These are phyloP conservation scores for Xestobium rufovillosum DNA, from an alignment of 2,888 invertebrate species.

Conservation along the genomic window DNA sequence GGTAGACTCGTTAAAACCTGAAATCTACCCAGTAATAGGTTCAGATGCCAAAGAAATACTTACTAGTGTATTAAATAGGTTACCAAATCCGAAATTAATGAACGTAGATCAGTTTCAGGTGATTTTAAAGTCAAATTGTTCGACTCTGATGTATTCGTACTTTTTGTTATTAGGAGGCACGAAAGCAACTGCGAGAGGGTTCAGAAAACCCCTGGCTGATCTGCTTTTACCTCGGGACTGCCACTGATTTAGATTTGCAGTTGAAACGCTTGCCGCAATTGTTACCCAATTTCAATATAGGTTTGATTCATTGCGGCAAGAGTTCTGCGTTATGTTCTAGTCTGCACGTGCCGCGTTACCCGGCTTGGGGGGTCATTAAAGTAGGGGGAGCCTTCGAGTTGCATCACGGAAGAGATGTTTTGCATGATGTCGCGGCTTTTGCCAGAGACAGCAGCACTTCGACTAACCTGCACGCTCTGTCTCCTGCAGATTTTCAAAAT, in stretches of 20 bases:
- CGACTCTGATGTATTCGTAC: too few species aligned
- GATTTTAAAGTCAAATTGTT: too few species aligned
- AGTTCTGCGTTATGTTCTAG: slow-evolving; percentile 51
- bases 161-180: slow-evolving; percentile 25
- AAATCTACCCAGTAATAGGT: slow-evolving; percentile 32
- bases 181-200: slow-evolving; percentile 26
- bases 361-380: slow-evolving; percentile 69
- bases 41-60: slow-evolving; percentile 50
- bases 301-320: slow-evolving; percentile 56
- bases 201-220: slow-evolving; percentile 47
- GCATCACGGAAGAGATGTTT: slow-evolving; percentile 55
- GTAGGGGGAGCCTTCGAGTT: slow-evolving; percentile 67
- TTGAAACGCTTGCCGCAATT: slow-evolving; percentile 55
- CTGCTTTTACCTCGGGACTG: slow-evolving; percentile 49
- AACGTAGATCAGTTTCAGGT: slow-evolving; percentile 54
- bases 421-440: slow-evolving; percentile 55
- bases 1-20: slow-evolving; percentile 17
- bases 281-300: slow-evolving; percentile 51
- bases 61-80: slow-evolving; percentile 49
- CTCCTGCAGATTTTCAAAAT: slow-evolving; percentile 53
- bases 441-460: slow-evolving; percentile 53
- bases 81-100: slow-evolving; percentile 55
- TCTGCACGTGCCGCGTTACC: slow-evolving; percentile 52
- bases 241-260: slow-evolving; percentile 48
- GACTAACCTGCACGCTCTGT: slow-evolving; percentile 54